Evolutionary conservation across 2,113 vertebrate species (phyloP).

Genomic region (Chionomys nivalis): DNA sequence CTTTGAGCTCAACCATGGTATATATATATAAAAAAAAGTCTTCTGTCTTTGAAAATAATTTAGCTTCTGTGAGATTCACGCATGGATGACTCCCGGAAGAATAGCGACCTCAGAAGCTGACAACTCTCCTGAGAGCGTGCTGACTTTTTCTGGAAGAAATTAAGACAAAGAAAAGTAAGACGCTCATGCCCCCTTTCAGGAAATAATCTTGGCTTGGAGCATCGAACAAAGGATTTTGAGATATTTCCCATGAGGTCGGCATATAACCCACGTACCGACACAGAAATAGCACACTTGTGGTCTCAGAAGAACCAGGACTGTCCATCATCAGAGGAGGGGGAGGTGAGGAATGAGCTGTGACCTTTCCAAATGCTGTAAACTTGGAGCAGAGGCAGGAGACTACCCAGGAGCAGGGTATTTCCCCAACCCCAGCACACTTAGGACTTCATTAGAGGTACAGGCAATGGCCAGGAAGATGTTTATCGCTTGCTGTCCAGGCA

Average conservation of each 20-base stretch:
- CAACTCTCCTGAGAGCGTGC: conserved; percentile 33
- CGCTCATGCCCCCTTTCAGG: not conserved
- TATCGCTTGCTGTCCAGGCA: not conserved
- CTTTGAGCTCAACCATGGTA: conserved; percentile 48
- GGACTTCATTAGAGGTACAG: not conserved
- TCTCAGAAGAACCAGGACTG: conserved; percentile 67
- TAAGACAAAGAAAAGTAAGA: not conserved
- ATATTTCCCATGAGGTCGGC: conserved; percentile 33
- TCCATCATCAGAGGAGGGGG: conserved; percentile 59
- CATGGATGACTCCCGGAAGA: conserved; percentile 52
- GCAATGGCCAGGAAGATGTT: not conserved
- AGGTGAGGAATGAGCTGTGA: conserved; percentile 43
- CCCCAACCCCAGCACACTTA: rapidly evolving
- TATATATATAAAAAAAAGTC: conserved; percentile 33
- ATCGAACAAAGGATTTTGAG: conserved; percentile 32
- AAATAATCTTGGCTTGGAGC: conserved; percentile 17
- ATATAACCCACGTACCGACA: conserved; percentile 54
- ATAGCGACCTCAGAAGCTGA: conserved; percentile 37
- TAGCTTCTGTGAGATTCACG: conserved; percentile 52
- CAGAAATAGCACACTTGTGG: conserved; percentile 23
- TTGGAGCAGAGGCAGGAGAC: not conserved
- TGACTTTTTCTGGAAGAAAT: conserved; percentile 47
- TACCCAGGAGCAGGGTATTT: not conserved
- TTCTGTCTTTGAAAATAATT: conserved; percentile 65
- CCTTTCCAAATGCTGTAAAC: not conserved